Conservation (phyloP, 2,113 vertebrate genomes). For the Scopus umbretta region DNA sequence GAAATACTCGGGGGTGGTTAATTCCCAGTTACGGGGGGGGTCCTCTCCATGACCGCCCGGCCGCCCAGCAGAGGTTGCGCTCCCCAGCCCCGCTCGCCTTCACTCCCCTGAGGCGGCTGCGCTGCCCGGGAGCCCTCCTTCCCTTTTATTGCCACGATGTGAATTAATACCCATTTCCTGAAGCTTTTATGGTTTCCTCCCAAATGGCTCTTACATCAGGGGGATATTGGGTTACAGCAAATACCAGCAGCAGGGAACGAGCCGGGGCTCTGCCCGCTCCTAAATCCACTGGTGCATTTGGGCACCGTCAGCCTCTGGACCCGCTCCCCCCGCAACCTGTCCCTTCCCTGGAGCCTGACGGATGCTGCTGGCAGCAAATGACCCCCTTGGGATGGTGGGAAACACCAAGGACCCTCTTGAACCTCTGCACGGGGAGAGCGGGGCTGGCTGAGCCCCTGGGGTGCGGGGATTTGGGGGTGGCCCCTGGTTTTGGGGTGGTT, state of each 20-base stretch:
- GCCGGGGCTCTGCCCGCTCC: neutral
- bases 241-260: neutral
- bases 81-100: neutral
- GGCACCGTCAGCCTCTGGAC: neutral
- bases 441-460: neutral
- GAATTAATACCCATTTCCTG: conserved; percentile 64
- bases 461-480: neutral
- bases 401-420: neutral
- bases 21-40: neutral
- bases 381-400: neutral
- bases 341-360: neutral
- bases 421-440: accelerated
- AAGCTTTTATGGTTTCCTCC: conserved; percentile 60
- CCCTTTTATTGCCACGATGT: conserved; percentile 22
- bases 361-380: neutral
- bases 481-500: neutral
- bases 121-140: neutral
- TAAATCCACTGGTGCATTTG: neutral
- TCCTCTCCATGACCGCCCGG: neutral
- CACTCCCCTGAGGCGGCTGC: neutral
- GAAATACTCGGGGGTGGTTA: neutral
- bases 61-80: neutral
- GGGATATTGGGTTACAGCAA: conserved; percentile 36
- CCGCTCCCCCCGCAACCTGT: accelerated
- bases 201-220: conserved; percentile 31